These are phyloP conservation scores for Pelodytes ibericus DNA, from an alignment of 2,797 vertebrate genomes.

Conservation along the genomic window DNA sequence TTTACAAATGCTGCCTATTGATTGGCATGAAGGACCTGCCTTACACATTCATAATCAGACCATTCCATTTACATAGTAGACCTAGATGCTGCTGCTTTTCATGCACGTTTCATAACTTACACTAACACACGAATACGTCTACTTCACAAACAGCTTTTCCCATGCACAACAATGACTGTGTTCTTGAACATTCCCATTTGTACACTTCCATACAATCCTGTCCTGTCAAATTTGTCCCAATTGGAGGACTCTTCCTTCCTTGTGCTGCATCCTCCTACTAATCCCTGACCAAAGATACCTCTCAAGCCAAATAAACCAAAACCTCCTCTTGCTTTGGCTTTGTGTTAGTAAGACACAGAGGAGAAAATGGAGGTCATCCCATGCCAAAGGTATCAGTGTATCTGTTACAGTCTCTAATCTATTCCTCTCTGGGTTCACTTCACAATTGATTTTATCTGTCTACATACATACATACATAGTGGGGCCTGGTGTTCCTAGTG, in stretches of 20 bases:
- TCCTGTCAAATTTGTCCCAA: slow-evolving; percentile 1
- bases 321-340: slow-evolving; percentile 67
- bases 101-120: neutral
- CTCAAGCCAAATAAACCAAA: slow-evolving; percentile 72
- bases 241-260: neutral
- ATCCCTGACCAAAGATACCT: slow-evolving; percentile 71
- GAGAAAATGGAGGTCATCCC: slow-evolving; percentile 22
- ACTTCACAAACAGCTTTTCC: neutral
- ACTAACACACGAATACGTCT: neutral
- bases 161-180: neutral
- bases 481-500: neutral
- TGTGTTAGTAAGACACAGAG: slow-evolving; percentile 40
- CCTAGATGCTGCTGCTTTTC: neutral
- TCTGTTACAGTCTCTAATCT: slow-evolving; percentile 18
- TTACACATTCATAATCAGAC: neutral
- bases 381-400: slow-evolving; percentile 40
- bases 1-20: neutral
- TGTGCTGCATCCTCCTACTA: slow-evolving; percentile 34
- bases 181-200: neutral
- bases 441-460: slow-evolving; percentile 10
- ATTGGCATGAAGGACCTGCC: neutral
- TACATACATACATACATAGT: slow-evolving; percentile 3
- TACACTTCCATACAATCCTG: neutral
- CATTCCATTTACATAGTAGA: neutral
- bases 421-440: neutral